Conservation (phyloP, 2,888 invertebrate species). For the Coelinius sp. region DNA sequence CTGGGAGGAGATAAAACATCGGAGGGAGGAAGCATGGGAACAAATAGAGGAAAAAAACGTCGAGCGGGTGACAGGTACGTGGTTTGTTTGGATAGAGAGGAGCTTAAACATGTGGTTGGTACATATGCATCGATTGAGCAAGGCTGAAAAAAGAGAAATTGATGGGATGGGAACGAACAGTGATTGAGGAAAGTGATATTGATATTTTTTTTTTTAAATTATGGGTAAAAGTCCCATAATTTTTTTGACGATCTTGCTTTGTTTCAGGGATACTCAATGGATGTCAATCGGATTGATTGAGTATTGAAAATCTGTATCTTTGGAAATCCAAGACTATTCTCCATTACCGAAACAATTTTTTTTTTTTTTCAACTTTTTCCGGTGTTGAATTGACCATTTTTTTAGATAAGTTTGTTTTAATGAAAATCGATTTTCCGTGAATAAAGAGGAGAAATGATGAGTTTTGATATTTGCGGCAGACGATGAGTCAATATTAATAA, state of each 20-base stretch:
- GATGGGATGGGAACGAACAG: slow-evolving; percentile 43
- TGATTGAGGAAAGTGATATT: slow-evolving; percentile 42
- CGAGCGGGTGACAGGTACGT: slow-evolving; percentile 33
- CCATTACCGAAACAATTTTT: neutral
- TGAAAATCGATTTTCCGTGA: slow-evolving; percentile 9
- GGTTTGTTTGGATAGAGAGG: slow-evolving; percentile 56
- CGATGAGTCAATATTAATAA: neutral
- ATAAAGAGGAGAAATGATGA: neutral
- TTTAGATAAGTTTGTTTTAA: slow-evolving; percentile 1
- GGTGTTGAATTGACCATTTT: neutral
- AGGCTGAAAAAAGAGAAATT: slow-evolving; percentile 40
- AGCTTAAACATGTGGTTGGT: slow-evolving; percentile 58
- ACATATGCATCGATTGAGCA: slow-evolving; percentile 53
- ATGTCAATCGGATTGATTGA: slow-evolving; percentile 52
- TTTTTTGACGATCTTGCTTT: too few relatives aligned
- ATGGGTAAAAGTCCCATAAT: too few relatives aligned
- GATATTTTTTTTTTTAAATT: neutral
- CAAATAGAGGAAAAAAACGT: slow-evolving; percentile 31
- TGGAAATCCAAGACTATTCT: slow-evolving; percentile 58
- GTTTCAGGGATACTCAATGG: too few relatives aligned
- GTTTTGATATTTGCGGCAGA: slow-evolving; percentile 16
- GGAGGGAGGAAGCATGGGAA: slow-evolving; percentile 24
- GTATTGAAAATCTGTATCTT: slow-evolving; percentile 70
- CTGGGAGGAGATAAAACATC: slow-evolving; percentile 34
- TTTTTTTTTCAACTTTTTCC: neutral